Evolutionary conservation across 2,797 vertebrate species (phyloP).

Genomic region (Parauchenoglanis ngamensis): DNA sequence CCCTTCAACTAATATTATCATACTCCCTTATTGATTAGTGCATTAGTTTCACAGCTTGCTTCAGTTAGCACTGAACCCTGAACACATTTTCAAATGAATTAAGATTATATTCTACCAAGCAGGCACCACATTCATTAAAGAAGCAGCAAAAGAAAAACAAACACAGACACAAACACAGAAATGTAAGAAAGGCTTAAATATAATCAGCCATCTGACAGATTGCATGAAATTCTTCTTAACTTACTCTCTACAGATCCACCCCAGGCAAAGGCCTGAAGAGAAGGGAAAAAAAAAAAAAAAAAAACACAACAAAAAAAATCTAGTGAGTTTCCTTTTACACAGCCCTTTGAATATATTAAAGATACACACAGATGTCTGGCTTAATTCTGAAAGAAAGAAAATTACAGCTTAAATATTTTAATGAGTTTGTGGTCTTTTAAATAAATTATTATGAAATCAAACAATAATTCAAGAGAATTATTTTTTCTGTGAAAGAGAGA

Average conservation of each 20-base stretch:
- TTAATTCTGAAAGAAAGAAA: neutral
- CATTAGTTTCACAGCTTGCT: slow-evolving; percentile 47
- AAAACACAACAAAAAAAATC: slow-evolving; percentile 63
- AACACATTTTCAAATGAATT: slow-evolving; percentile 68
- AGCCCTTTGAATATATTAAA: slow-evolving; percentile 2
- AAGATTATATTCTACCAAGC: slow-evolving; percentile 52
- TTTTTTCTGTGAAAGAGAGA: neutral
- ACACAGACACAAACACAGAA: slow-evolving; percentile 8
- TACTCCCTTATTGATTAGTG: slow-evolving; percentile 48
- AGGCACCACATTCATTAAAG: slow-evolving; percentile 35
- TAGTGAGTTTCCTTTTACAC: slow-evolving; percentile 78
- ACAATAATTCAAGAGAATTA: neutral
- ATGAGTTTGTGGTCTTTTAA: neutral
- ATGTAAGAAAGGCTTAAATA: slow-evolving; percentile 33
- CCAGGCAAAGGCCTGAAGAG: slow-evolving; percentile 87
- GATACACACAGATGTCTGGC: neutral
- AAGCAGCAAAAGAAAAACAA: neutral
- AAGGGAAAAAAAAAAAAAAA: slow-evolving; percentile 79
- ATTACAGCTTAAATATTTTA: neutral
- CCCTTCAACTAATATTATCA: neutral
- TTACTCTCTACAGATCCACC: slow-evolving; percentile 98
- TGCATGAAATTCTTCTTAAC: slow-evolving; percentile 82
- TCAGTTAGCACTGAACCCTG: slow-evolving; percentile 48
- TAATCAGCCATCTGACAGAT: neutral
- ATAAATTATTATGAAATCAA: neutral